Base-by-base conservation (phyloP, 1,140 invertebrate genomes). In the Agrilus planipennis region DNA sequence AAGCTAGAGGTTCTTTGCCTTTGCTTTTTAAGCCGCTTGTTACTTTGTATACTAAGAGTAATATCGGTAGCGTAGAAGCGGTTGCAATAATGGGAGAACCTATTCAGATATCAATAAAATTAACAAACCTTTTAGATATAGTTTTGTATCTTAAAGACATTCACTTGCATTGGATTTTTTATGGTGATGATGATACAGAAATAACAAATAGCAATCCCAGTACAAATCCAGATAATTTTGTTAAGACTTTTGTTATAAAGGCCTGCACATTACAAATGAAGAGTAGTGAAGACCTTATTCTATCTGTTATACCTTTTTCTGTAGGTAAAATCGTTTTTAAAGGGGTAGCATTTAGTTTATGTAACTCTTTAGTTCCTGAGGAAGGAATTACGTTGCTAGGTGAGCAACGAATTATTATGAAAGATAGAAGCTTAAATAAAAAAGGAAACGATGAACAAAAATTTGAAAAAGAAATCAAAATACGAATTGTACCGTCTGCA, bases 111-210 rank as follows among this genome's bases (percentile, higher is more conserved):
- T 77, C 79, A 35, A 64, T 93, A 18, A 71, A 75, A 31, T 62
- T 93, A 25, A 64, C 72, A 30, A 93, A 94, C 66, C 82, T 84
- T 2, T 64, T 92, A n/a, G 76, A 82, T 45, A 79, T 89, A 29
- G 64, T 77, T 3, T 54, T 91, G 34, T 64, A 73, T 12, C 60
- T 93, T 16, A 73, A 72, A 22, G 75, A 88, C 46, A 67, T 93
- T 3, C 73, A 77, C 51, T 61, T 92, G 12, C 60, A 90, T n/a
- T 93, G 88, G 86, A 75, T 67, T 14, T 84, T 87, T 40, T 68
- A 61, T 3, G 54, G 68, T 16, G 61, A 60, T 4, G 55, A 60
- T 14, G 59, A 65, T 16, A 62, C 66, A 6, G 22, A 58, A 14
- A 62, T 61, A 1, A 57, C 46, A 34, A 51, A 55, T 39, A 52